A percentile compares a stretch with the other conserved stretches of the same genome.
These are phyloP conservation scores for Apamea crenata DNA, from an alignment of 2,888 invertebrate species.

Conservation along the genomic window DNA sequence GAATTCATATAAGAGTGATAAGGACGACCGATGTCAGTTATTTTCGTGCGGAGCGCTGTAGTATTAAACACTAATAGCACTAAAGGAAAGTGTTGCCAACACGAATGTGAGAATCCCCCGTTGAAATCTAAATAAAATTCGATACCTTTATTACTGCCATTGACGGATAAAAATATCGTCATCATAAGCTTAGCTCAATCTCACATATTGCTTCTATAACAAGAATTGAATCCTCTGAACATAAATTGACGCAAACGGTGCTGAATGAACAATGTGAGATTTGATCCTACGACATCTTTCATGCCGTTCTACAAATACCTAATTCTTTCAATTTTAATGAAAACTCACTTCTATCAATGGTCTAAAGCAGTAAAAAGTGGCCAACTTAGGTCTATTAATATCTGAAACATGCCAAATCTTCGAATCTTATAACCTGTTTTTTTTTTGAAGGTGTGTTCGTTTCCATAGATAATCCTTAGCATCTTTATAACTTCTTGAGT, in stretches of 20 bases:
- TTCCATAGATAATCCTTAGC: neutral
- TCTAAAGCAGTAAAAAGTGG: neutral
- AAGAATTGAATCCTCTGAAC: neutral
- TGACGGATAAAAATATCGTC: neutral
- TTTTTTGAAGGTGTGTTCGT: too few species aligned
- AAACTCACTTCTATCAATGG: neutral
- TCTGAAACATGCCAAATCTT: neutral
- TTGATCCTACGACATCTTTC: neutral
- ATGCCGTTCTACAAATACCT: neutral
- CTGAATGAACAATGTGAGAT: neutral
- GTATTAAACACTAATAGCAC: too few species aligned
- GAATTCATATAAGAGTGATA: neutral
- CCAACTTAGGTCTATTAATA: neutral
- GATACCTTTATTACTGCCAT: neutral
- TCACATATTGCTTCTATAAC: neutral
- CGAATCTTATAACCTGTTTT: neutral
- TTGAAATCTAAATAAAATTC: neutral
- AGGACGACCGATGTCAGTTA: conserved; percentile 2
- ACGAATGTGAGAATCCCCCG: neutral
- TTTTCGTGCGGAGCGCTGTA: neutral
- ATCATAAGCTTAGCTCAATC: neutral
- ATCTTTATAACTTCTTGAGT: neutral
- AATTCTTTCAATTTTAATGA: neutral
- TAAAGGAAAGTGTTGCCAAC: neutral
- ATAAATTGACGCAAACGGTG: neutral